Evolutionary conservation across 2,797 vertebrate genomes (phyloP).

Genomic region (Schizopygopsis malacanthus): DNA sequence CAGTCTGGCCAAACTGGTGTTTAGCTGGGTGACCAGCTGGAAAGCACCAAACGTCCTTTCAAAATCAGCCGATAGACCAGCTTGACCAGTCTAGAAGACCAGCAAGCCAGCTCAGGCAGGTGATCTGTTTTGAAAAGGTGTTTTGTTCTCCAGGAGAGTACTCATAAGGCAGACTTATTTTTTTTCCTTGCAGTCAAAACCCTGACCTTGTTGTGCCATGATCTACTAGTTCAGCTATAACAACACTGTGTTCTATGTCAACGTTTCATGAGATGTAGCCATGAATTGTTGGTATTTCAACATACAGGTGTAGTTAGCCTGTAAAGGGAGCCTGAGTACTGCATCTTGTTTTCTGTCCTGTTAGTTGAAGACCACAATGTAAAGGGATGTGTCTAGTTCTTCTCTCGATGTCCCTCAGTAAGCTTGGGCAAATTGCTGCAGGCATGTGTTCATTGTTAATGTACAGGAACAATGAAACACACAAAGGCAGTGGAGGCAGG

Average conservation of each 20-base stretch:
- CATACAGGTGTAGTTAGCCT: not conserved
- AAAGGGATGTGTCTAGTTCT: not conserved
- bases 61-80: not conserved
- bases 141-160: not conserved
- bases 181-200: not conserved
- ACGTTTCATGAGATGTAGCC: not conserved
- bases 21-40: not conserved
- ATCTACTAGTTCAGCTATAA: not conserved
- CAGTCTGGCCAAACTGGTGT: not conserved
- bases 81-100: not conserved
- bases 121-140: no score
- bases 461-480: constrained; percentile 16
- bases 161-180: no score
- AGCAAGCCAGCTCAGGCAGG: not conserved
- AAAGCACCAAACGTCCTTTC: not conserved
- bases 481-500: not conserved
- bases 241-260: not conserved
- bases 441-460: constrained; percentile 37
- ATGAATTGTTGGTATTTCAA: not conserved
- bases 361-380: not conserved
- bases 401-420: not conserved
- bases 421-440: constrained; percentile 2
- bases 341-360: not conserved
- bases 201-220: not conserved
- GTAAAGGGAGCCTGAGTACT: not conserved